Base-by-base conservation (phyloP, 2,113 vertebrate genomes). In the Pelobates fuscus region DNA sequence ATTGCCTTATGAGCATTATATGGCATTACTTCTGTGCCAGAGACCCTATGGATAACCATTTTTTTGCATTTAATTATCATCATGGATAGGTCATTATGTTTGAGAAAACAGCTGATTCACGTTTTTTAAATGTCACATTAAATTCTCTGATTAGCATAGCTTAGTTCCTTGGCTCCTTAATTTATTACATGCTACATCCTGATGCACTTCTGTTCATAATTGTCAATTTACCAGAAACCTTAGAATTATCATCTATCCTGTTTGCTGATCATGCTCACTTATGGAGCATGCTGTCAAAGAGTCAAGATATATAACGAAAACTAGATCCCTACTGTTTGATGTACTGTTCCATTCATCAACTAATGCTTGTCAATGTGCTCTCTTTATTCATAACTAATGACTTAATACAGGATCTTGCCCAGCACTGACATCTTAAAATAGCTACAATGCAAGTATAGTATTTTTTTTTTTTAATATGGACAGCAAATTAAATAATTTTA, bases 151-250 rank as follows among this genome's bases (percentile, higher is more conserved):
- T 67, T 75, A 75, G 71, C 63, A 23, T 59, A 26, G 21, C 63
- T 67, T 75, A 32, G 52, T 67, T 63, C 12, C 37, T 72, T 26
- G 8, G 12, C 58, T 60, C 46, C 25, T 71, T 62, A 59, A 70
- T 59, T 65, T 71, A 25, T 70, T 78, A 68, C 26, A 61, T 59
- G 41, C 25, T 37, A 37, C 57, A 68, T 77, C 65, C 73, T 76
- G 55, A 52, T 77, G 52, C 69, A 78, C 69, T 67, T 78, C 55
- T 60, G 64, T 43, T 67, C 72, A 67, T 75, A 75, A 75, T 60
- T 63, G 54, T 75, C 64, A 67, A 72, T 78, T 78, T 72, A 66
- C 77, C 52, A 67, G 62, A 77, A 77, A 68, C 57, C 55, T 52
- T 10, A 58, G 57, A 68, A 68, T 68, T 68, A 77, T 68, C 57